Base-by-base conservation (phyloP, 1,140 invertebrate species). In the Armadillidium nasatum region DNA sequence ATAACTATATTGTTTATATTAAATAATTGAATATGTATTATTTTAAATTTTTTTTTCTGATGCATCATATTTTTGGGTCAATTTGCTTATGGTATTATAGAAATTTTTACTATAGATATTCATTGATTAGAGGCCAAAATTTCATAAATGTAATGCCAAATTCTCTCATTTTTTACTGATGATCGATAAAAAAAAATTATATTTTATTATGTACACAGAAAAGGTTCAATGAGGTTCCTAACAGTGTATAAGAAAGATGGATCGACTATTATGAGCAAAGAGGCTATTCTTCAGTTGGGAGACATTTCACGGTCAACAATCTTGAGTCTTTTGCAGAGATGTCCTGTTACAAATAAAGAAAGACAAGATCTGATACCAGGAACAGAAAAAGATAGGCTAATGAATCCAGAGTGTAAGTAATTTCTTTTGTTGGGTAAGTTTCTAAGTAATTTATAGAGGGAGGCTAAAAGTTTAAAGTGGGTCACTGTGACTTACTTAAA, bases 241-340 rank as follows among this genome's bases (percentile, higher is more conserved):
- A 93, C 91, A 33, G 89, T 93, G 15, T 91, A 89, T 78, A 93
- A 93, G 84, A 87, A 91, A 77, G 87, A 90, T 81, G 89, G 88
- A 1, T 91, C 89, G 1, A 89, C 88, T 0, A 89, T 91, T 73
- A 88, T 91, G 7, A 89, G 91, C 82, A 88, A 87, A 81, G 89
- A 91, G 85, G 90, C 91, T n/a, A 85, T 87, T 46, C 87, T 93
- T 60, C 88, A 89, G 72, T 82, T 93, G 66, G 88, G 89, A 73
- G 87, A 88, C 0, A 85, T 87, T 60, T 91, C 91, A 33, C 85
- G 88, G 72, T 89, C 90, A 70, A 87, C 87, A 76, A 87, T 90
- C 71, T 84, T 85, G 23, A 86, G 82, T 79, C 84, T 91, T 23
- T 83, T 92, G 45, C 88, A 90, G 78, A 87, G 88, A 45, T 91